Evolutionary conservation across 2,888 invertebrate genomes (phyloP).

Genomic region (Drosophila atroscutellata): DNA sequence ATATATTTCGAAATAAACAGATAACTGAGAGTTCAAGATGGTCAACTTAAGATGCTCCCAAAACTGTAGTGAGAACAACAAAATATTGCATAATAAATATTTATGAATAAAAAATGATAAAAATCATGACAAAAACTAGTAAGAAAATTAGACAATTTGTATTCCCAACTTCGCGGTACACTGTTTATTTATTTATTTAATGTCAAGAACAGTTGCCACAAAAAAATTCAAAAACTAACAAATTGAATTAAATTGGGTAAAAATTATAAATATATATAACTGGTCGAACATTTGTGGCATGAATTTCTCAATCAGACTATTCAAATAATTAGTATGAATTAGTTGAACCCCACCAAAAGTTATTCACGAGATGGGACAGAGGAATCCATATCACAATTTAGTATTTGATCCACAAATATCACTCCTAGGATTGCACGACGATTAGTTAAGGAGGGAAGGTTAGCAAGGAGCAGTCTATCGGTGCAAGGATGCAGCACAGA

Average conservation of each 20-base stretch:
- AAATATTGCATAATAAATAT: not conserved
- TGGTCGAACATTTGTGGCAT: not conserved
- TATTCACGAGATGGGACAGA: not conserved
- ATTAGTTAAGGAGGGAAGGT: not conserved
- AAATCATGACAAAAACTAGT: not conserved
- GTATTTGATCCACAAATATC: not conserved
- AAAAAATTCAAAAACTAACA: not conserved
- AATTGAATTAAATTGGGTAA: not conserved
- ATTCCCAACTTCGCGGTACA: not conserved
- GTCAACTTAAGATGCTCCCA: slow-evolving; percentile 18
- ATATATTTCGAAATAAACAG: no score
- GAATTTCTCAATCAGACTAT: not conserved
- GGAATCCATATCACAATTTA: not conserved
- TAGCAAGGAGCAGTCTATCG: not conserved
- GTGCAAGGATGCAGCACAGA: not conserved
- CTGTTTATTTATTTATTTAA: not conserved
- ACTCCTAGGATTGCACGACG: no score
- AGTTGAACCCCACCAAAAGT: not conserved
- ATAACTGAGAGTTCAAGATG: not conserved
- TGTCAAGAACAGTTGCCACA: not conserved
- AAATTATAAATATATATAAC: not conserved
- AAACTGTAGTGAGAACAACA: not conserved
- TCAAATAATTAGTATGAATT: not conserved
- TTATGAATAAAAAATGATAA: not conserved
- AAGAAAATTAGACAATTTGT: not conserved